A percentile compares a stretch with the other conserved stretches of the same genome.
Conservation (phyloP, 2,113 vertebrate genomes). For the Sula dactylatra region DNA sequence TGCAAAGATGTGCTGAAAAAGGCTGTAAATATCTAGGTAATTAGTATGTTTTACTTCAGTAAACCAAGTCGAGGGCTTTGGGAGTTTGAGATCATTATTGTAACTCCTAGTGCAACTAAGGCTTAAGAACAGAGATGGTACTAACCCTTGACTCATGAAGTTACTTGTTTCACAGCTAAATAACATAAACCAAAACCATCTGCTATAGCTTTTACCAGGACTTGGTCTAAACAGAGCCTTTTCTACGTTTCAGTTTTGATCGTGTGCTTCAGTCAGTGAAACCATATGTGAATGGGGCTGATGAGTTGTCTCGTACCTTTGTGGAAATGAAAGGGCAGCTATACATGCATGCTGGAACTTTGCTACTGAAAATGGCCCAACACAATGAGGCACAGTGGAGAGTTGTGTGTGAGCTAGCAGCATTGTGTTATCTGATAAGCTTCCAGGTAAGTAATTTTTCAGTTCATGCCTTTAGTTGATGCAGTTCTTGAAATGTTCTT, state of each 20-base stretch:
- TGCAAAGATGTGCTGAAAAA: background rate
- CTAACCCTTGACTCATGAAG: background rate
- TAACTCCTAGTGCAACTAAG: background rate
- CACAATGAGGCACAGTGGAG: slow-evolving; percentile 86
- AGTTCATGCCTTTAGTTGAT: background rate
- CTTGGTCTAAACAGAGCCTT: background rate
- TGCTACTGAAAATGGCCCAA: slow-evolving; percentile 90
- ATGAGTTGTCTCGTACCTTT: slow-evolving; percentile 84
- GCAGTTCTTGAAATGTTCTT: background rate
- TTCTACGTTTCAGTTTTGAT: slow-evolving; percentile 84
- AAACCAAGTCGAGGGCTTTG: background rate
- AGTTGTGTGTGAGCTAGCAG: slow-evolving; percentile 80
- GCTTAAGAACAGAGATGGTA: background rate
- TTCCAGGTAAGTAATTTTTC: slow-evolving; percentile 82
- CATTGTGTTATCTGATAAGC: slow-evolving; percentile 89
- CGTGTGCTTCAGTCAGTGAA: slow-evolving; percentile 82
- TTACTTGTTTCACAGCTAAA: background rate
- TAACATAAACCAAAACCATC: background rate
- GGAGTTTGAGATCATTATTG: background rate
- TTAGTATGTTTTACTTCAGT: background rate
- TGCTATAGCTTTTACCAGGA: background rate
- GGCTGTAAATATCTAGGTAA: background rate
- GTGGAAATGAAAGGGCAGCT: slow-evolving; percentile 90
- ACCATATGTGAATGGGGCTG: slow-evolving; percentile 65
- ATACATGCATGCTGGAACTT: slow-evolving; percentile 87